A percentile compares a stretch with the other conserved stretches of the same genome.
Conservation (phyloP, 2,888 invertebrate genomes). For the Eulithis testata region DNA sequence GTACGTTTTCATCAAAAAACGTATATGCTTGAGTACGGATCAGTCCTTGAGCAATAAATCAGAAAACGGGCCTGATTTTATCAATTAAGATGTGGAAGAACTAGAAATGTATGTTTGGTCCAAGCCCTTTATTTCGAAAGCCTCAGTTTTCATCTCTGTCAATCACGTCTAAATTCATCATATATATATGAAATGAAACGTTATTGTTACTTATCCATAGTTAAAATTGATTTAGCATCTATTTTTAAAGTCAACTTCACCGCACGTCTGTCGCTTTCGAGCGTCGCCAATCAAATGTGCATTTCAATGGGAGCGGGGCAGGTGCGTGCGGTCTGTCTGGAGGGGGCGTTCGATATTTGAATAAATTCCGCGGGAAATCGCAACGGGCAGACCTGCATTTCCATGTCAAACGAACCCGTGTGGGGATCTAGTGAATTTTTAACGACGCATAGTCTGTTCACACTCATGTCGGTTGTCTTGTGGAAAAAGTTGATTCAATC, state of each 20-base stretch:
- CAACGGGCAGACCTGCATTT: slow-evolving; percentile 71
- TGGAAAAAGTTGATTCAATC: slow-evolving; percentile 22
- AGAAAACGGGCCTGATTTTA: too few species aligned
- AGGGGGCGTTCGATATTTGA: slow-evolving; percentile 56
- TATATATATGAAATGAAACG: too few species aligned
- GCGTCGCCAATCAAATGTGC: slow-evolving; percentile 71
- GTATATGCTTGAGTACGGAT: too few species aligned
- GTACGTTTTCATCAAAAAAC: too few species aligned
- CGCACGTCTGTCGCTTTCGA: slow-evolving; percentile 52
- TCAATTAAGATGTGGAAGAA: too few species aligned
- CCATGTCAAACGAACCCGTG: slow-evolving; percentile 76
- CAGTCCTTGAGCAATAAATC: too few species aligned
- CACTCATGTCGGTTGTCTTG: slow-evolving; percentile 28
- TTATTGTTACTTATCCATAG: too few species aligned
- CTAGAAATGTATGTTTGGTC: too few species aligned
- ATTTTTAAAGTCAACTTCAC: slow-evolving; percentile 28
- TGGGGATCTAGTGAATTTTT: slow-evolving; percentile 70
- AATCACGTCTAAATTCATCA: too few species aligned
- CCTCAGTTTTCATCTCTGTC: too few species aligned
- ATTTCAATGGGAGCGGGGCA: slow-evolving; percentile 63
- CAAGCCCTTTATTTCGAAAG: too few species aligned
- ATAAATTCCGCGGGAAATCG: slow-evolving; percentile 68
- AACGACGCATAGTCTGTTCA: slow-evolving; percentile 54
- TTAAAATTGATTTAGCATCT: neutral
- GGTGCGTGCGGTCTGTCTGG: slow-evolving; percentile 55